These are phyloP conservation scores for Lineus longissimus DNA, from an alignment of 1,140 invertebrate species.

Conservation along the genomic window DNA sequence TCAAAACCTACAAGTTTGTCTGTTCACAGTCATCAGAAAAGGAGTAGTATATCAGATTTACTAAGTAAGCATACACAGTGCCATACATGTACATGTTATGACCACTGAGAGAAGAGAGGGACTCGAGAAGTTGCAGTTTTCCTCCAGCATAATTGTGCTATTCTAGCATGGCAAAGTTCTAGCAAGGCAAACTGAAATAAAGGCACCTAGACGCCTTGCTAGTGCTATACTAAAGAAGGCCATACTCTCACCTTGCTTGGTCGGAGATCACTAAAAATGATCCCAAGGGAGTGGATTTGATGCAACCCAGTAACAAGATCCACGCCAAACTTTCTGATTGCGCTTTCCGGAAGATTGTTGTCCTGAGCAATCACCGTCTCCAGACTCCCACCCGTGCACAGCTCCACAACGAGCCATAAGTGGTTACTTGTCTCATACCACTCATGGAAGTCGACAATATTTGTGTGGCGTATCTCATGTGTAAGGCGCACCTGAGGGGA, in stretches of 20 bases:
- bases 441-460: conserved; percentile 53
- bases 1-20: too few species aligned
- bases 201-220: too few species aligned
- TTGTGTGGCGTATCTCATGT: conserved; percentile 49
- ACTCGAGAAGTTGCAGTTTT: too few species aligned
- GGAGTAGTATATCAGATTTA: too few species aligned
- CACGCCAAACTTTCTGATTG: conserved; percentile 47
- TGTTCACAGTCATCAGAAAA: too few species aligned
- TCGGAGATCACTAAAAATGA: conserved; percentile 50
- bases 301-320: conserved; percentile 49
- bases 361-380: conserved; percentile 48
- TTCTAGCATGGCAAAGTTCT: too few species aligned
- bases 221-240: too few species aligned
- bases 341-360: conserved; percentile 46
- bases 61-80: too few species aligned
- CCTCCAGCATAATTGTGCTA: too few species aligned
- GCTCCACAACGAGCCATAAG: conserved; percentile 53
- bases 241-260: conserved; percentile 53
- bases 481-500: conserved; percentile 52
- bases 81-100: too few species aligned
- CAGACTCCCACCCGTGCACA: conserved; percentile 51
- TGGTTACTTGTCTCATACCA: conserved; percentile 57
- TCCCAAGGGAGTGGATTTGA: conserved; percentile 51
- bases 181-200: too few species aligned
- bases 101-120: too few species aligned